Evolutionary conservation across 2,888 invertebrate species (phyloP).

Genomic region (Diaphora mendica): DNA sequence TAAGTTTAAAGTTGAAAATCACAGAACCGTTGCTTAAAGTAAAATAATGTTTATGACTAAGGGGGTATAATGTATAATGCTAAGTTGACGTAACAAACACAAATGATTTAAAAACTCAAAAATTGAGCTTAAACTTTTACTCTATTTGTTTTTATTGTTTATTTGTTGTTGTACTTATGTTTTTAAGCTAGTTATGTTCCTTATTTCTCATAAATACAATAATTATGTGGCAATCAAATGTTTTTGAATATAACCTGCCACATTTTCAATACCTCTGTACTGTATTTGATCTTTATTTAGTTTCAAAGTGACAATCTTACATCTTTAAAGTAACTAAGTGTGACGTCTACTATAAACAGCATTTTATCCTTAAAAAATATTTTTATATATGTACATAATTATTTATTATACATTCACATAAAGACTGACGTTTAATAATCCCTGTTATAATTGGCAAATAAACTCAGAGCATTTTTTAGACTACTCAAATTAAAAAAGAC

Average conservation of each 20-base stretch:
- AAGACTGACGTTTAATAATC: not conserved
- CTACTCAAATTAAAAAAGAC: not conserved
- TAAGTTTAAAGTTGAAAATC: too few species aligned
- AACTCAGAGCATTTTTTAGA: not conserved
- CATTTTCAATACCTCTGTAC: not conserved
- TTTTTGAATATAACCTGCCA: not conserved
- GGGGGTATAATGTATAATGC: too few species aligned
- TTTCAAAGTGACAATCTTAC: not conserved
- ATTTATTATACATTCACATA: slow-evolving; percentile 4
- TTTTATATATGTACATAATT: slow-evolving; percentile 4
- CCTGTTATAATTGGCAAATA: not conserved
- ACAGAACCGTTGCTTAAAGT: too few species aligned
- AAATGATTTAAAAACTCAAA: too few species aligned
- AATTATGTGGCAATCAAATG: not conserved
- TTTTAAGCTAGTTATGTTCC: too few species aligned
- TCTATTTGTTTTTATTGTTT: too few species aligned
- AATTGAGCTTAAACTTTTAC: too few species aligned
- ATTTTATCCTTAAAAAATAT: slow-evolving; percentile 29
- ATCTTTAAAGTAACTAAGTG: not conserved
- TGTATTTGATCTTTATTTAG: not conserved
- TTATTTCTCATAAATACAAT: not conserved
- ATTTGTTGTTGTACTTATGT: too few species aligned
- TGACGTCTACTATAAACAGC: slow-evolving; percentile 16
- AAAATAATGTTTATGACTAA: too few species aligned
- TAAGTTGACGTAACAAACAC: too few species aligned